Percentiles rank a stretch among this genome's conserved stretches.
Conservation (phyloP, 1,140 invertebrate genomes). For the Cepaea nemoralis region DNA sequence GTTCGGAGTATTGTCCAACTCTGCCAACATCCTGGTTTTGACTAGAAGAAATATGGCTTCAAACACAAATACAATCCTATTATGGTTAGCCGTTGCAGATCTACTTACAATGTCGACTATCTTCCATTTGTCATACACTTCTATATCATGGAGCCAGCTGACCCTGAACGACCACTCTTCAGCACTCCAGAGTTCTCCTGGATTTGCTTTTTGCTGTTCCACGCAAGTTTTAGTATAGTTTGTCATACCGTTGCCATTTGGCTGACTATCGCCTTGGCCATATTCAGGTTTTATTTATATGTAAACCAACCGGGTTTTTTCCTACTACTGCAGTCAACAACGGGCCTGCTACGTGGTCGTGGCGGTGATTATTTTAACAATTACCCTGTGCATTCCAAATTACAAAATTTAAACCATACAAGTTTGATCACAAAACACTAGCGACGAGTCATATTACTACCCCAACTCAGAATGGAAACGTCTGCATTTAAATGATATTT, state of each 20-base stretch:
- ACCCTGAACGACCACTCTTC: constrained; percentile 46
- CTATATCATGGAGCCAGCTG: constrained; percentile 62
- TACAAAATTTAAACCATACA: constrained; percentile 71
- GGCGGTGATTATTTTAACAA: constrained; percentile 80
- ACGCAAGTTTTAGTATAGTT: constrained; percentile 81
- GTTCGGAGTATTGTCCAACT: constrained; percentile 89
- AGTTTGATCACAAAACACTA: neutral
- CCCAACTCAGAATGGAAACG: neutral
- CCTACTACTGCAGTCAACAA: constrained; percentile 80
- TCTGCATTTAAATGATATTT: constrained; percentile 21
- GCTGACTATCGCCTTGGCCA: constrained; percentile 90
- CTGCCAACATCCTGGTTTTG: constrained; percentile 89
- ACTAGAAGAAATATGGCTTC: constrained; percentile 88
- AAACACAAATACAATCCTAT: constrained; percentile 87
- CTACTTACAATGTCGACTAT: constrained; percentile 91
- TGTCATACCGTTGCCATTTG: constrained; percentile 94
- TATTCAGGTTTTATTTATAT: constrained; percentile 94
- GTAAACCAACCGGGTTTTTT: constrained; percentile 82
- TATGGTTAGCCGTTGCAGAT: constrained; percentile 86
- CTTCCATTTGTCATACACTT: constrained; percentile 84
- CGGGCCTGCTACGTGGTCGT: constrained; percentile 82
- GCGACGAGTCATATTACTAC: neutral
- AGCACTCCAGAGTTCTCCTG: constrained; percentile 56
- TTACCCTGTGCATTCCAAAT: constrained; percentile 84
- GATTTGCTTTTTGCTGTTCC: constrained; percentile 66